These are phyloP conservation scores for Pogonocichla stellata DNA, from an alignment of 2,113 vertebrate genomes.

Conservation along the genomic window DNA sequence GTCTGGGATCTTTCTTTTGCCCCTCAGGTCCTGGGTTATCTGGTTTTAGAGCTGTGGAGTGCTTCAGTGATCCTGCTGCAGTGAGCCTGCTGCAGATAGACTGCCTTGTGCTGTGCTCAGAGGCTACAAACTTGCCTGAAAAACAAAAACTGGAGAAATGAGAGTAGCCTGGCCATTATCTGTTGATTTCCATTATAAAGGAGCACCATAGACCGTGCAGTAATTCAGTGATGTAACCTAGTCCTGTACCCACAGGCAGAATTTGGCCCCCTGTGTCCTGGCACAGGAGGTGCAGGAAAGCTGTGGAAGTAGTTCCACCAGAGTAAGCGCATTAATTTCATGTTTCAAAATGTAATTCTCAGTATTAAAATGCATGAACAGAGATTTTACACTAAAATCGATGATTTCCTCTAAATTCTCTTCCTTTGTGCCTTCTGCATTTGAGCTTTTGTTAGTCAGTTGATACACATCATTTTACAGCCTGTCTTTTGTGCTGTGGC, in stretches of 20 bases:
- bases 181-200: slow-evolving; percentile 43
- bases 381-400: not conserved
- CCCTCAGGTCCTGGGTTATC: not conserved
- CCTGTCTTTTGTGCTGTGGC: not conserved
- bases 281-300: not conserved
- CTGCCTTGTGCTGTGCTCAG: not conserved
- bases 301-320: not conserved
- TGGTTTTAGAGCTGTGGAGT: not conserved
- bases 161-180: not conserved
- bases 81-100: not conserved
- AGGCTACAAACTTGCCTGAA: not conserved
- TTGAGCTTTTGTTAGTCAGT: not conserved
- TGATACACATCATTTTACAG: not conserved
- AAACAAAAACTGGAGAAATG: not conserved
- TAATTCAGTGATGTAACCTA: not conserved
- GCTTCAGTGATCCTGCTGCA: not conserved
- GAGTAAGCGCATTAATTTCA: not conserved
- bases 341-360: not conserved
- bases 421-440: not conserved
- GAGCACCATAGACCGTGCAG: not conserved
- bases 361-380: not conserved
- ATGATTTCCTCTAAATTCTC: not conserved
- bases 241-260: not conserved
- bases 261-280: not conserved
- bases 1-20: not conserved